Evolutionary conservation across 1,140 invertebrate genomes (phyloP), one percentile per base, ranked within the genome.

Genomic region (Nebria ingens): DNA sequence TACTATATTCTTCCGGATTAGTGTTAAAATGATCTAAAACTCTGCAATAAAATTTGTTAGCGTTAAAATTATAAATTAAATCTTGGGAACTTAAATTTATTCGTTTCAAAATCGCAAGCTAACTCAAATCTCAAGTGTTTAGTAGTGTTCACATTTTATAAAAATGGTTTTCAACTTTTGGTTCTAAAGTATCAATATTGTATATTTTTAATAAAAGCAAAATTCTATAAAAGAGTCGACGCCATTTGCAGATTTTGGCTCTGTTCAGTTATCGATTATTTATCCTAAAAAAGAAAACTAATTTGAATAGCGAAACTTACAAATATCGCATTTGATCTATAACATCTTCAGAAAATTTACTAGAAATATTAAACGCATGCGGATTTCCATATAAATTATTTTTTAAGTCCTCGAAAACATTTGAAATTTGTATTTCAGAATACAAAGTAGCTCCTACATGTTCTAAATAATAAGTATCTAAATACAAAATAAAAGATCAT

Each of bases 391-490:
- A 91, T 3, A 93, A 65, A 73, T 84, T 83, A 13, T 68, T 69
- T 20, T 78, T 70, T 38, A 96, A 76, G 64, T 88, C 79, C 38
- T 79, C 66, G 23, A 78, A 73, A n/a, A 86, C 68, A 49, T 76
- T 72, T 57, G 81, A 70, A 17, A 97, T 75, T 71, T 93, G 87
- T 58, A 73, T 77, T 64, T 84, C 75, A 1, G 89, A 80, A 68
- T 93, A 94, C 21, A 96, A 69, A 19, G 89, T 86, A 17, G 92
- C 79, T 17, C 93, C 93, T 34, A 89, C 87, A 81, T 97, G 88
- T 72, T 97, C 94, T 61, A 97, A 73, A 72, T 95, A 98, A 55
- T 80, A 84, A 64, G 79, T 77, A 57, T 78, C 87, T 90, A 67
- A 77, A 34, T n/a, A 34, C 25, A 34, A 9, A 34, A 9, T n/a